Evolutionary conservation across 2,113 vertebrate species (phyloP).

Genomic region (Condylura cristata): DNA sequence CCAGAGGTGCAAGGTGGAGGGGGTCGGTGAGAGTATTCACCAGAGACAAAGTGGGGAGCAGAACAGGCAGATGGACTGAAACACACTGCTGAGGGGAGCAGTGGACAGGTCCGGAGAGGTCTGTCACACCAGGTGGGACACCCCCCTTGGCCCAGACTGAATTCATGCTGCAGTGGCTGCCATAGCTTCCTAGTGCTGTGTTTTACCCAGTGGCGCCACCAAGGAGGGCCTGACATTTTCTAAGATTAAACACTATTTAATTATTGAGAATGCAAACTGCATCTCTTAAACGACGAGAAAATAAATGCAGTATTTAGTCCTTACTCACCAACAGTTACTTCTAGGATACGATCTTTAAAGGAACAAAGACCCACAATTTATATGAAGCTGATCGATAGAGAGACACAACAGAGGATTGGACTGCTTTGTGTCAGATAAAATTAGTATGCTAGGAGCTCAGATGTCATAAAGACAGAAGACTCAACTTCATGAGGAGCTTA

Average conservation of each 20-base stretch:
- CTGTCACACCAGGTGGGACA: too few relatives aligned
- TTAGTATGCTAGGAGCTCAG: slow-evolving; percentile 70
- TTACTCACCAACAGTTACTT: neutral
- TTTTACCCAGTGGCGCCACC: too few relatives aligned
- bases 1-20: too few relatives aligned
- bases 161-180: too few relatives aligned
- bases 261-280: neutral
- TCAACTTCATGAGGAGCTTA: slow-evolving; percentile 61
- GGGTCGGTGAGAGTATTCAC: too few relatives aligned
- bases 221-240: too few relatives aligned
- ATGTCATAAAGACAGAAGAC: slow-evolving; percentile 72
- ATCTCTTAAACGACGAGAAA: slow-evolving; percentile 10
- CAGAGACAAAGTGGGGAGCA: too few relatives aligned
- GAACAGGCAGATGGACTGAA: too few relatives aligned
- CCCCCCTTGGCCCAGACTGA: too few relatives aligned
- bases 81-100: too few relatives aligned
- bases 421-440: slow-evolving; percentile 43
- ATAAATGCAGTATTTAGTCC: neutral
- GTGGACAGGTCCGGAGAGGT: too few relatives aligned
- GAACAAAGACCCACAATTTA: slow-evolving; percentile 48
- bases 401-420: neutral
- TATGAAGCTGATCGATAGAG: slow-evolving; percentile 30
- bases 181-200: too few relatives aligned
- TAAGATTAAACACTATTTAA: neutral
- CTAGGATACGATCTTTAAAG: neutral